Evolutionary conservation across 2,797 vertebrate species (phyloP), one percentile per base, ranked within the genome.

Genomic region (Intellagama lesueurii): DNA sequence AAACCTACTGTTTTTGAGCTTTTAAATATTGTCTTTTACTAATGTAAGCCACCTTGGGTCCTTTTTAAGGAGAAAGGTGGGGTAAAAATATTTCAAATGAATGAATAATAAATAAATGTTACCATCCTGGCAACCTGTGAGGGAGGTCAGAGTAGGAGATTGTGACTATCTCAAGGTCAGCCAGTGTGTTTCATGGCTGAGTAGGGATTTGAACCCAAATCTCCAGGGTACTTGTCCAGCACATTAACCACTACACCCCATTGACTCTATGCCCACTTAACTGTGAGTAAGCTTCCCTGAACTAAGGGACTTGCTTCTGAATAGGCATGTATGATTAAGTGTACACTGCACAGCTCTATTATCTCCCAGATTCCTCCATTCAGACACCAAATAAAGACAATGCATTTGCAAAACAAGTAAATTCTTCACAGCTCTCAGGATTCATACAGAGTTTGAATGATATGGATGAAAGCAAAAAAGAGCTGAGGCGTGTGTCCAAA

Each of bases 401-500:
- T 47, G 11, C 5, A 86, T 12, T 5, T 87, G n/a, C 88, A n/a
- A 86, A 95, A 90, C 88, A 82, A 88, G 47, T 93, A 78, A 76
- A 88, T 12, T 35, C 49, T 94, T 49, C 85, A 91, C 76, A 84
- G 40, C 5, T 93, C 77, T 91, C 75, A 89, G 85, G 68, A 73
- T 91, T 95, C 95, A 94, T 83, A 77, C 4, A 92, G 60, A 93
- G 56, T 60, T 17, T 80, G 85, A 95, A 69, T 87, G 68, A 93
- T 93, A 94, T 5, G 95, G 87, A 92, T 85, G 81, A 75, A 95
- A 90, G 92, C 77, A 94, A 96, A 83, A 95, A 96, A 96, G 5
- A 93, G 91, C 95, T 95, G 94, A 96, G 73, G 87, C 87, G 91
- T 19, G 90, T 24, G 40, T 93, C 52, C 94, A 96, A 96, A 96